phyloP scores from a whole-genome alignment of 2,797 vertebrate genomes.

The Simalia tracyae region DNA sequence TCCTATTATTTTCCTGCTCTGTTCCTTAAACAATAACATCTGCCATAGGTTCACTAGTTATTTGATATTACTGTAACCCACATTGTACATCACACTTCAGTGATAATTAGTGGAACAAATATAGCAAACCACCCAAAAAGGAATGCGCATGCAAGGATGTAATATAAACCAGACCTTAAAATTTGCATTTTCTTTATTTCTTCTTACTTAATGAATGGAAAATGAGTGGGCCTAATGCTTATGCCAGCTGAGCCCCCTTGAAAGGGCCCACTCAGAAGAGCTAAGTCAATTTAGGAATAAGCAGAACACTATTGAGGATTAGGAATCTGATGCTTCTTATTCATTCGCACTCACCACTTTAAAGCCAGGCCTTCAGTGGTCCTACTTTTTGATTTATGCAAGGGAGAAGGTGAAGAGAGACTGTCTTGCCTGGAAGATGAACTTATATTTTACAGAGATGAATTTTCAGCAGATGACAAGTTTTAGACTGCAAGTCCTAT shows the following conservation, averaged over 20 bases:
- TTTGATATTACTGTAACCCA: constrained; percentile 29
- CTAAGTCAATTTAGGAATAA: constrained; percentile 16
- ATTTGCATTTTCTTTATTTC: constrained; percentile 42
- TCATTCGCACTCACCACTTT: constrained; percentile 2
- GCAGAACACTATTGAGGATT: constrained; percentile 10
- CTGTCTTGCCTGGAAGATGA: background rate
- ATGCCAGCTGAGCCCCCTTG: constrained; percentile 21
- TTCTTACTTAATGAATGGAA: constrained; percentile 21
- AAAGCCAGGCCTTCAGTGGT: background rate
- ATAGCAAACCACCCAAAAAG: constrained; percentile 28
- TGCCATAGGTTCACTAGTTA: constrained; percentile 12
- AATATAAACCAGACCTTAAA: constrained; percentile 29
- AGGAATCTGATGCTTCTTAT: constrained; percentile 9
- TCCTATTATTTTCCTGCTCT: background rate
- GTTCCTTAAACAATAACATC: constrained; percentile 36
- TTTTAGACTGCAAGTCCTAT: background rate
- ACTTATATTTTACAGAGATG: background rate
- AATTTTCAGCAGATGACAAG: background rate
- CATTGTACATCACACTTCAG: constrained; percentile 32
- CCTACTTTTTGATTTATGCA: background rate
- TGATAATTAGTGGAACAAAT: constrained; percentile 37
- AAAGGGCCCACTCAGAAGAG: background rate
- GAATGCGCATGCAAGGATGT: constrained; percentile 30
- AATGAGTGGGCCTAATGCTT: constrained; percentile 7
- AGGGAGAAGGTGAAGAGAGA: background rate